Evolutionary conservation across 1,140 invertebrate genomes (phyloP).

Genomic region (Leptopilina clavipes): DNA sequence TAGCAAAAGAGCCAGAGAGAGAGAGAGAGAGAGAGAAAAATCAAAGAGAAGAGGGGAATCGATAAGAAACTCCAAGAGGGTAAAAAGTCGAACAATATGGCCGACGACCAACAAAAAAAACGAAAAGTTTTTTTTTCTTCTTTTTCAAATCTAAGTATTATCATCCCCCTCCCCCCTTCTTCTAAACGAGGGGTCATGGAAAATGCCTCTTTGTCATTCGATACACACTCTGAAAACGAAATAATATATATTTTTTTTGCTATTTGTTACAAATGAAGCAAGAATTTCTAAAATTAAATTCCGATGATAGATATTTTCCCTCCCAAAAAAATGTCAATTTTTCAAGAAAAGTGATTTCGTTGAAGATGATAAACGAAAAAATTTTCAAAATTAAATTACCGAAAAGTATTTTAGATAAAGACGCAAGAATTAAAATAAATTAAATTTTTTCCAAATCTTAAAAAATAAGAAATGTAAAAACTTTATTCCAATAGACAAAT

Average conservation of each 20-base stretch:
- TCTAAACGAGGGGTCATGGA: not conserved
- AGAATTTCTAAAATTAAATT: not conserved
- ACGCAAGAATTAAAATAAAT: too few species aligned
- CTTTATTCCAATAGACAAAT: too few species aligned
- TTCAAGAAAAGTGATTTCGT: too few species aligned
- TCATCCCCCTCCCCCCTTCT: not conserved
- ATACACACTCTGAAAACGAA: not conserved
- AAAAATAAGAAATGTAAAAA: too few species aligned
- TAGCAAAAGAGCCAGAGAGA: not conserved
- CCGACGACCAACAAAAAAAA: conserved; percentile 6
- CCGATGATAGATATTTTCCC: too few species aligned
- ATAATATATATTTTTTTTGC: too few species aligned
- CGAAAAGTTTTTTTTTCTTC: not conserved
- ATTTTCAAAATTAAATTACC: too few species aligned
- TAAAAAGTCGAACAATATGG: conserved; percentile 24
- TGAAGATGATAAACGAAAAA: too few species aligned
- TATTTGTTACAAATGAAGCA: not conserved
- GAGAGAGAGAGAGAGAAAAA: not conserved
- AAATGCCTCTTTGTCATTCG: not conserved
- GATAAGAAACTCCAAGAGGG: conserved; percentile 24
- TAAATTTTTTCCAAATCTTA: too few species aligned
- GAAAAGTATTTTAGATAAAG: too few species aligned
- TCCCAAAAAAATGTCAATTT: too few species aligned
- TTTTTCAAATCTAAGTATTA: conserved; percentile 19
- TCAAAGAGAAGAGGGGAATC: conserved; percentile 22